Evolutionary conservation across 2,113 vertebrate species (phyloP).

Genomic region (Deroptyus accipitrinus): DNA sequence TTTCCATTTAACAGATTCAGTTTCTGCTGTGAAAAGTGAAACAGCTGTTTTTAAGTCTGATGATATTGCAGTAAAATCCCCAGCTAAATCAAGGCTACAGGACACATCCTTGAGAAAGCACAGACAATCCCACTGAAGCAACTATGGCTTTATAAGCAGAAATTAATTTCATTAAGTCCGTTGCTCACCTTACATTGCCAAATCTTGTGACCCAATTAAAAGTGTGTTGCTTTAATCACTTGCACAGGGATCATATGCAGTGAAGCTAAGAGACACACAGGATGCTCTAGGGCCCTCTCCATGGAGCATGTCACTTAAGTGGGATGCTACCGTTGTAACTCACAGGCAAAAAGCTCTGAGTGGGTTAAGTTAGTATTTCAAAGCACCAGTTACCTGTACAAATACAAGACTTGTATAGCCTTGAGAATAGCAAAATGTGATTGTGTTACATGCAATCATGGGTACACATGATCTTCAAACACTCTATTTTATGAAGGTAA

Average conservation of each 20-base stretch:
- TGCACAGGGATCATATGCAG: neutral
- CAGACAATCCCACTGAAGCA: neutral
- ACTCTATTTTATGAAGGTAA: neutral
- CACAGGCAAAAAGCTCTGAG: neutral
- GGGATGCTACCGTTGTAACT: neutral
- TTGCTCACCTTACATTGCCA: neutral
- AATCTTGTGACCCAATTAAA: neutral
- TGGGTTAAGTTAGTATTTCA: neutral
- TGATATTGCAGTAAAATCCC: neutral
- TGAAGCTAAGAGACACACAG: neutral
- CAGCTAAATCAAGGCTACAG: neutral
- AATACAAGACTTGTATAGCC: neutral
- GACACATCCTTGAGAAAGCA: neutral
- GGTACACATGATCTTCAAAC: neutral
- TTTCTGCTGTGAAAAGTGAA: neutral
- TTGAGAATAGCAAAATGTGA: neutral
- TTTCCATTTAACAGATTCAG: neutral
- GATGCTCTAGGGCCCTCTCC: neutral
- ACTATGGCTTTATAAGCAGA: neutral
- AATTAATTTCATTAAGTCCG: neutral
- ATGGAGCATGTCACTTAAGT: rapidly evolving
- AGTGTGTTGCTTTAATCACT: neutral
- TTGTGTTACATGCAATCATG: neutral
- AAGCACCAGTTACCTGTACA: neutral
- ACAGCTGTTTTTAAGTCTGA: neutral